These are phyloP conservation scores for Sandelia bainsii DNA, from an alignment of 2,797 vertebrate species.

Conservation along the genomic window DNA sequence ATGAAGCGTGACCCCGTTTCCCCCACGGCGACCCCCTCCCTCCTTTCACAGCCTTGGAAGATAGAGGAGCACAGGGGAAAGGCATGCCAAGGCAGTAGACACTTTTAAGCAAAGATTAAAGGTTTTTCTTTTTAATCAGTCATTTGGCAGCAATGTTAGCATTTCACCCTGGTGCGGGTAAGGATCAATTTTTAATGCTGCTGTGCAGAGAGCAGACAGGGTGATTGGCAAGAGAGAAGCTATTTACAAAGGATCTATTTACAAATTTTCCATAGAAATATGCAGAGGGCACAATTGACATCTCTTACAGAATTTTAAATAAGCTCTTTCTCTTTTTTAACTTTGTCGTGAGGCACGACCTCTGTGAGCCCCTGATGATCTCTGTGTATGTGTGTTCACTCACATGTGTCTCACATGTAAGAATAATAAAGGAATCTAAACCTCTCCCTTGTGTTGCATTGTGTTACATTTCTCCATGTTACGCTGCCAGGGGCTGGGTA, in stretches of 20 bases:
- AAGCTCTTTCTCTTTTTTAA: conserved; percentile 59
- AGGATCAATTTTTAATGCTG: conserved; percentile 89
- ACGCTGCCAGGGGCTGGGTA: conserved; percentile 74
- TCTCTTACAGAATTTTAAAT: conserved; percentile 84
- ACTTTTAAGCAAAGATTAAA: conserved; percentile 91
- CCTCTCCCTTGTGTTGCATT: conserved; percentile 76
- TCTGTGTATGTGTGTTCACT: conserved; percentile 46
- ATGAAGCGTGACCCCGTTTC: conserved; percentile 80
- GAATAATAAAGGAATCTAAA: conserved; percentile 74
- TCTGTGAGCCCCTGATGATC: conserved; percentile 73
- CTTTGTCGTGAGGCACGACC: conserved; percentile 75
- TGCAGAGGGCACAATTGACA: conserved; percentile 84
- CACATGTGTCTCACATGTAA: conserved; percentile 68
- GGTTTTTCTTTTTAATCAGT: conserved; percentile 89
- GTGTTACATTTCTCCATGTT: conserved; percentile 70
- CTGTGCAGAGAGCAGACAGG: conserved; percentile 82
- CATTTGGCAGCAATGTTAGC: conserved; percentile 88
- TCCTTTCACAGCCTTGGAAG: conserved; percentile 76
- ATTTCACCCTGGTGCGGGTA: conserved; percentile 84
- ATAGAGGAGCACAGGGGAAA: conserved; percentile 80
- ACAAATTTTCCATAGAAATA: conserved; percentile 84
- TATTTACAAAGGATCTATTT: conserved; percentile 89
- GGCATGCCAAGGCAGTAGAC: conserved; percentile 86
- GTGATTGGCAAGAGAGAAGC: conserved; percentile 85
- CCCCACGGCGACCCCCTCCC: conserved; percentile 76